Conservation (phyloP, 2,888 invertebrate genomes). For the Mimachlamys varia region DNA sequence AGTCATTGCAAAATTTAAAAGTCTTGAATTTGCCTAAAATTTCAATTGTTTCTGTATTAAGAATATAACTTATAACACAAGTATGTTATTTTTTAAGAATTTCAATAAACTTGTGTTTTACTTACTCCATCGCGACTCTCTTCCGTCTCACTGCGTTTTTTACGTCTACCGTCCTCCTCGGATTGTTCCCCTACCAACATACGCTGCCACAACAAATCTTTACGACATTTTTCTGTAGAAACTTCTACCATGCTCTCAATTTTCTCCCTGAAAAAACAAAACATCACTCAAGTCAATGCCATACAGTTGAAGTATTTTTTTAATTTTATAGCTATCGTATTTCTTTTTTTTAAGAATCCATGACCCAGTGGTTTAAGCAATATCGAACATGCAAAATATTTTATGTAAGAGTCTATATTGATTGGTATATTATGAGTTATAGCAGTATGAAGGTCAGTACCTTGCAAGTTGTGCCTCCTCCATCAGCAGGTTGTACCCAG, state of each 20-base stretch:
- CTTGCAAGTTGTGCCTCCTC: conserved; percentile 69
- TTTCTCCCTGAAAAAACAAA: conserved; percentile 65
- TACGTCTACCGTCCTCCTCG: conserved; percentile 71
- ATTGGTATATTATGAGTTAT: no score
- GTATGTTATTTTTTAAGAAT: no score
- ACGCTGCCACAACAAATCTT: conserved; percentile 88
- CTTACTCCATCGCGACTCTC: conserved; percentile 73
- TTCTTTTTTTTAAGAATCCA: no score
- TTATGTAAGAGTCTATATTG: no score
- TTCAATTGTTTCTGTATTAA: no score
- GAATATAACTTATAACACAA: no score
- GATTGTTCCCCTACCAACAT: conserved; percentile 81
- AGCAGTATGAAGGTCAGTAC: conserved; percentile 54
- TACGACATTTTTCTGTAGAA: conserved; percentile 87
- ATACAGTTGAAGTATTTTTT: no score
- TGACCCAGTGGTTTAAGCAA: no score
- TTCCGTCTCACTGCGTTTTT: conserved; percentile 70
- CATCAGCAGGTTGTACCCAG: conserved; percentile 69
- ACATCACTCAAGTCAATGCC: background rate
- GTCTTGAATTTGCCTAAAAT: no score
- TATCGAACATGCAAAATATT: no score
- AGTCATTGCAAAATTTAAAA: no score
- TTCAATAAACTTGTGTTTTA: background rate
- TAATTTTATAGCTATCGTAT: no score
- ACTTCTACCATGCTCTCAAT: conserved; percentile 86